These are phyloP conservation scores for Lycocerus yunnanus DNA, from an alignment of 2,888 invertebrate genomes.

Conservation along the genomic window DNA sequence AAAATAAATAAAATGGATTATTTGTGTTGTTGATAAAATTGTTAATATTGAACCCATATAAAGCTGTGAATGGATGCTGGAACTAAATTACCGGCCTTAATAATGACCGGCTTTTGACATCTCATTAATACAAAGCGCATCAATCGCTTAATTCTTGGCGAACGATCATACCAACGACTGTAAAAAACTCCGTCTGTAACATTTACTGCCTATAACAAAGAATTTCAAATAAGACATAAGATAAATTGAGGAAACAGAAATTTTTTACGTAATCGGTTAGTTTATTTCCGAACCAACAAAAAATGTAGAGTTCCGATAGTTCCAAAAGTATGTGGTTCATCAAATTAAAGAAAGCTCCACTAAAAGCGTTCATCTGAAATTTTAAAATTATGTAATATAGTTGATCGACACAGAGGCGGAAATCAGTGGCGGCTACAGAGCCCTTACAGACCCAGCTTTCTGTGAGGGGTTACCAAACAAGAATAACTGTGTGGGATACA, in stretches of 20 bases:
- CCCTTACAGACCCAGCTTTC: no score
- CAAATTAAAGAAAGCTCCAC: constrained; percentile 21
- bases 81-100: constrained; percentile 17
- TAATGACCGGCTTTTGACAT: constrained; percentile 19
- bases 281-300: constrained; percentile 24
- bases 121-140: constrained; percentile 19
- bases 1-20: constrained; percentile 1
- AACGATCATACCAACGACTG: constrained; percentile 12
- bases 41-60: constrained; percentile 14
- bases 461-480: no score
- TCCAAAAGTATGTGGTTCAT: constrained; percentile 23
- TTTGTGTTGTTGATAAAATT: not conserved
- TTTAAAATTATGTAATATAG: not conserved
- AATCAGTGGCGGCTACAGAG: no score
- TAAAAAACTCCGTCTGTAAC: constrained; percentile 15
- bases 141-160: constrained; percentile 2
- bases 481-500: no score
- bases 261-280: constrained; percentile 19
- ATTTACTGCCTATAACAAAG: constrained; percentile 9
- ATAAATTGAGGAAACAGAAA: not conserved
- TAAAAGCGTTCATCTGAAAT: constrained; percentile 21
- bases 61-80: constrained; percentile 21
- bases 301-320: constrained; percentile 22
- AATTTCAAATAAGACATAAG: not conserved
- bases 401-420: no score